These are phyloP conservation scores for Rhyacichthys aspro DNA, from an alignment of 2,797 vertebrate species.

Conservation along the genomic window DNA sequence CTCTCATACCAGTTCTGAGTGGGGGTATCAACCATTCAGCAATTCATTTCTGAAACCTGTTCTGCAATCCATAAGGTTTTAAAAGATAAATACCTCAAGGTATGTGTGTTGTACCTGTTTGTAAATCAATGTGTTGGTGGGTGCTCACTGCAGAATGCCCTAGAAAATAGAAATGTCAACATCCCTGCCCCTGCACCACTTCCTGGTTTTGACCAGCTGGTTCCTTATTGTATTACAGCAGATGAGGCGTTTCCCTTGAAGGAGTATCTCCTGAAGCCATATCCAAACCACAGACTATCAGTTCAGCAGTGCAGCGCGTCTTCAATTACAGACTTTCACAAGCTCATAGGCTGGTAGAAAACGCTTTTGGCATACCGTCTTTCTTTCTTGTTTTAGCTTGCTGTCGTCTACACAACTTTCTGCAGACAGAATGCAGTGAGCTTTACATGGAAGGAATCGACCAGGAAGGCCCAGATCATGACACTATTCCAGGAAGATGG, in stretches of 20 bases:
- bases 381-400: conserved; percentile 3
- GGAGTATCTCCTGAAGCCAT: background rate
- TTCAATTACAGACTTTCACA: conserved; percentile 4
- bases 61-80: too few species aligned
- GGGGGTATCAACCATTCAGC: too few species aligned
- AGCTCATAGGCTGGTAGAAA: background rate
- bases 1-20: too few species aligned
- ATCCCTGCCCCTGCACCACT: background rate
- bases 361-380: background rate
- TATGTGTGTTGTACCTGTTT: too few species aligned
- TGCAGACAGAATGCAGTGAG: background rate
- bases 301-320: background rate
- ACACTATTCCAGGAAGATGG: too few species aligned
- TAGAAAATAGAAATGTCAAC: background rate
- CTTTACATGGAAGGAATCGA: too few species aligned
- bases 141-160: background rate
- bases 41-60: too few species aligned
- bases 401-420: background rate
- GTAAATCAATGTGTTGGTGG: too few species aligned
- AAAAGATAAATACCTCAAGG: too few species aligned
- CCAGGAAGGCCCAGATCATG: too few species aligned
- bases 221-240: background rate
- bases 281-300: background rate
- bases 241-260: background rate
- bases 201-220: background rate